Evolutionary conservation across 2,888 invertebrate genomes (phyloP), one percentile per base, ranked within the genome.

Genomic region (Achlya flavicornis): DNA sequence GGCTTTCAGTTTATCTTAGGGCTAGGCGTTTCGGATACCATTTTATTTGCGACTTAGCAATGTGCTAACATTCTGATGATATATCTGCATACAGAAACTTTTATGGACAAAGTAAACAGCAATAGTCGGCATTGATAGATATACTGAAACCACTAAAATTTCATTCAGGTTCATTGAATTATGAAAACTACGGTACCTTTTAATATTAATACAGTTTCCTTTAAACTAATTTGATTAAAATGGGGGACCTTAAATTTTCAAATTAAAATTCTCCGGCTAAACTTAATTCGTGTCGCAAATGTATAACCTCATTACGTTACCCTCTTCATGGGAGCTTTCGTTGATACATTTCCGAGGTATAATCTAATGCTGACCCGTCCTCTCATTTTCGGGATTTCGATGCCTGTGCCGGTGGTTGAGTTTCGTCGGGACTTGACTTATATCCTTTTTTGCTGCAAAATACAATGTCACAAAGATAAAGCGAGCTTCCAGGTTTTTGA

Each of bases 271-370:
- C 75, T 68, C 69, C 66, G 65, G 61, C 72, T 66, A 69, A 79
- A 79, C 75, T 78, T 84, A 81, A 84, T 89, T 87, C 75, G 70
- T 64, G 73, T 85, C 77, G 80, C 76, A 83, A 87, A 86, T 81
- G 79, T 86, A 85, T 87, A 87, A 89, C 83, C 80, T 89, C 81
- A 84, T 90, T 89, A 86, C 78, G 74, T 76, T 84, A 86, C 89
- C 89, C 89, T 89, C 84, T 85, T 89, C 86, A 87, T 77, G 77
- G 76, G 71, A 80, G 84, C 81, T 87, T 86, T 84, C 73, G 73
- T 76, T 84, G 83, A 86, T 86, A 84, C 79, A 79, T 84, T 84
- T 80, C 75, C 66, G 73, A 80, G 80, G 77, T 79, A 81, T 86
- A 86, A 87, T 86, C 83, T 85, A 84, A 87, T 80, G 76, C 81